phyloP scores from a whole-genome alignment of 2,797 vertebrate species.

The Phalloptychus januarius region DNA sequence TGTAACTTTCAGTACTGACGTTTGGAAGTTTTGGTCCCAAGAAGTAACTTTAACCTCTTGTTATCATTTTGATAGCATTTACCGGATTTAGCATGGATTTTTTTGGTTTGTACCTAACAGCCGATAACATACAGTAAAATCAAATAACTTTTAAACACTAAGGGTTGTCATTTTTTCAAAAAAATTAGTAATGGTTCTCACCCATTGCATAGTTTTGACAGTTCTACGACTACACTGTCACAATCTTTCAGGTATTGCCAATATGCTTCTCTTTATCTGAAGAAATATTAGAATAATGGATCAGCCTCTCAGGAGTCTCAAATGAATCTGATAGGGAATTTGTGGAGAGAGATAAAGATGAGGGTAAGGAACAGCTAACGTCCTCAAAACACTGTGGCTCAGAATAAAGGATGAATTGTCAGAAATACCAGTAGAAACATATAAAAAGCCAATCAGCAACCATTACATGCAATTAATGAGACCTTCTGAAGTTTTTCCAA shows the following conservation, averaged over 20 bases:
- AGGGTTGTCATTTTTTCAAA: neutral
- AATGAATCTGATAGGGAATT: neutral
- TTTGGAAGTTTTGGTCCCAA: neutral
- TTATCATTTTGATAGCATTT: neutral
- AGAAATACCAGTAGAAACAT: neutral
- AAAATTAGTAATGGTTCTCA: neutral
- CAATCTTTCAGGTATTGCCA: neutral
- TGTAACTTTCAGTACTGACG: neutral
- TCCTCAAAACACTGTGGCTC: neutral
- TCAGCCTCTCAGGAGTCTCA: too few relatives aligned
- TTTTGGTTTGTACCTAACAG: neutral
- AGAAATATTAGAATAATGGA: neutral
- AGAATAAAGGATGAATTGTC: neutral
- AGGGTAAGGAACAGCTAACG: neutral
- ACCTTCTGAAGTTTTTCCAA: neutral
- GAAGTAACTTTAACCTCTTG: neutral
- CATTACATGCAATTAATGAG: neutral
- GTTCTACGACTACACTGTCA: neutral
- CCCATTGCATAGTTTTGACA: neutral
- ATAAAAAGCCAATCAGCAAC: neutral
- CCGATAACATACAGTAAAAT: neutral
- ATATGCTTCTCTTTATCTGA: neutral
- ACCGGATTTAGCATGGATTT: neutral
- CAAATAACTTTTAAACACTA: neutral
- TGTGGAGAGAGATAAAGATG: neutral